phyloP scores from a whole-genome alignment of 2,797 vertebrate genomes.

The Pristis pectinata region DNA sequence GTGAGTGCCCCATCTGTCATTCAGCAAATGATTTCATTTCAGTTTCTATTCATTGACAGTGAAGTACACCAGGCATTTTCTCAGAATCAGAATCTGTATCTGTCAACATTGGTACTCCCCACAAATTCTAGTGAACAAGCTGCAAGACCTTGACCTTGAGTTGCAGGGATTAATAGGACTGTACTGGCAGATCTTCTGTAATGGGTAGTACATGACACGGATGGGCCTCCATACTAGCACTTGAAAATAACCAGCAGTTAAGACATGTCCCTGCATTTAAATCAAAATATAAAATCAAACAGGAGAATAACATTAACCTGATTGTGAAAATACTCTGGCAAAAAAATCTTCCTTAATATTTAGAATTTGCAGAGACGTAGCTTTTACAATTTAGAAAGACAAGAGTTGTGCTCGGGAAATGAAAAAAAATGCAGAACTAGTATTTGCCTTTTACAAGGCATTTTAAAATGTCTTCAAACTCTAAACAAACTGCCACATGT shows the following conservation, averaged over 20 bases:
- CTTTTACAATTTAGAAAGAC: background rate
- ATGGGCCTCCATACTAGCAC: background rate
- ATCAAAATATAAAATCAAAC: background rate
- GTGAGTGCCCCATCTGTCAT: background rate
- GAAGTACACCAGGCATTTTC: background rate
- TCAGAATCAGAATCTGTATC: background rate
- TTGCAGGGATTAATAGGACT: background rate
- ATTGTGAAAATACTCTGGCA: background rate
- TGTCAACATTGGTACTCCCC: background rate
- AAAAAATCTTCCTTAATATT: background rate
- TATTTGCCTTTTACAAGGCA: background rate
- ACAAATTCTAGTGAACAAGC: background rate
- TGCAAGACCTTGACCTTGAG: background rate
- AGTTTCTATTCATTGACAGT: background rate
- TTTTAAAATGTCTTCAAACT: background rate
- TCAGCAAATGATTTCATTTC: background rate
- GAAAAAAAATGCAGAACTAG: background rate
- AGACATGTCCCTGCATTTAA: background rate
- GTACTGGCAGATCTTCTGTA: background rate
- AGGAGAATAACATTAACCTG: background rate
- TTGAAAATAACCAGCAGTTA: too few species aligned
- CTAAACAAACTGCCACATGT: background rate
- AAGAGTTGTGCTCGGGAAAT: background rate
- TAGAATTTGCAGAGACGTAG: background rate
- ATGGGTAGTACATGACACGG: background rate